Evolutionary conservation across 2,888 invertebrate species (phyloP).

Genomic region (Falcaria lacertinaria): DNA sequence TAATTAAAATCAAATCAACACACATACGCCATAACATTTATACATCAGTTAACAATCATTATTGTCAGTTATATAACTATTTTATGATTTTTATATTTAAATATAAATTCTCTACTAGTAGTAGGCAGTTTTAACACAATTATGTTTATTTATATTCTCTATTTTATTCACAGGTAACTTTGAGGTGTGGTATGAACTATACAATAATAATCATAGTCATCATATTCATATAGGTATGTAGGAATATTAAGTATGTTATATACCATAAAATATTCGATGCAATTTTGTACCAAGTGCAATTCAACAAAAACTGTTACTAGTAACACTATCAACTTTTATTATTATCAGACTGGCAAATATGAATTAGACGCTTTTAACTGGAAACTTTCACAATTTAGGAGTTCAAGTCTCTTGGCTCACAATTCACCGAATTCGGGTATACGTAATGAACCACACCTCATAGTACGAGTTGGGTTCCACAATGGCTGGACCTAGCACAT

Average conservation of each 20-base stretch:
- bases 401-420: too few species aligned
- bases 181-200: constrained; percentile 40
- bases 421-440: too few species aligned
- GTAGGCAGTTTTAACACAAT: constrained; percentile 78
- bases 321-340: too few species aligned
- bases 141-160: constrained; percentile 58
- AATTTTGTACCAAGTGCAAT: too few species aligned
- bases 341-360: too few species aligned
- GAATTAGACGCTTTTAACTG: too few species aligned
- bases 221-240: too few species aligned
- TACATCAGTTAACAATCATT: constrained; percentile 80
- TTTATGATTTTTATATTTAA: constrained; percentile 75
- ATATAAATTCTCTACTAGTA: constrained; percentile 78
- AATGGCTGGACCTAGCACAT: constrained; percentile 68
- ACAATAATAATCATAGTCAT: constrained; percentile 13
- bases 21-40: constrained; percentile 74
- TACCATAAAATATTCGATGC: too few species aligned
- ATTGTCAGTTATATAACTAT: constrained; percentile 80
- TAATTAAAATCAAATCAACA: constrained; percentile 62
- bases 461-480: constrained; percentile 54
- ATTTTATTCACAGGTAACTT: constrained; percentile 45
- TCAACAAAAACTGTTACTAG: too few species aligned
- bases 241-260: too few species aligned
- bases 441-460: constrained; percentile 40
- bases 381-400: too few species aligned